Conservation (phyloP, 2,113 vertebrate species). For the Chaetorhynchus papuensis region DNA sequence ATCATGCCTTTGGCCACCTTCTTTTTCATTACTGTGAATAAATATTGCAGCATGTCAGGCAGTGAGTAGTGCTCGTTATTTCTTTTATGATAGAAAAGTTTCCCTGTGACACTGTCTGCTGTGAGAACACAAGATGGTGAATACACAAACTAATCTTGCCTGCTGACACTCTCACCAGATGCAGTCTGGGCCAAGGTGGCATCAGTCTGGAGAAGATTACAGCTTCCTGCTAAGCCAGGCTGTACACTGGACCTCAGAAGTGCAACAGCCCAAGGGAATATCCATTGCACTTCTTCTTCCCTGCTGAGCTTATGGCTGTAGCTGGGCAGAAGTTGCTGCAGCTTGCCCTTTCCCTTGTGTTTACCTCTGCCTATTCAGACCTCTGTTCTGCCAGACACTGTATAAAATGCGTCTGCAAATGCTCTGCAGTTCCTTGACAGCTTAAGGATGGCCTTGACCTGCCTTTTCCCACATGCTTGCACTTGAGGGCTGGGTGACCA, state of each 20-base stretch:
- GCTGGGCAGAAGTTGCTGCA: neutral
- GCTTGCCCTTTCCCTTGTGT: neutral
- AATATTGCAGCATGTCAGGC: neutral
- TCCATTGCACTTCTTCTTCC: neutral
- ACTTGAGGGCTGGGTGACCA: neutral
- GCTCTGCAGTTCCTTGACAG: neutral
- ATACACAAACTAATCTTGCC: accelerated
- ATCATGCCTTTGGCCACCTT: neutral
- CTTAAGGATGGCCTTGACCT: neutral
- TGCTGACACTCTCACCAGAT: neutral
- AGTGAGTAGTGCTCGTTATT: neutral
- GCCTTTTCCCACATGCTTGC: neutral
- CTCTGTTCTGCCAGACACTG: neutral
- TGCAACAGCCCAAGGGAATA: neutral
- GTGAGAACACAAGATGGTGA: accelerated
- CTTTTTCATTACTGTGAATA: neutral
- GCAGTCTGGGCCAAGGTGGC: neutral
- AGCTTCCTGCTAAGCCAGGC: neutral
- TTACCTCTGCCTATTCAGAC: neutral
- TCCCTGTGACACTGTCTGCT: neutral
- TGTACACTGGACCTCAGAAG: accelerated
- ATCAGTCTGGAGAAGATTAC: neutral
- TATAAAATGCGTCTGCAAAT: neutral
- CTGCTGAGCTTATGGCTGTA: neutral
- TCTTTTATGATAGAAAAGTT: neutral